Evolutionary conservation across 2,113 vertebrate species (phyloP).

Genomic region (Desmodus rotundus): DNA sequence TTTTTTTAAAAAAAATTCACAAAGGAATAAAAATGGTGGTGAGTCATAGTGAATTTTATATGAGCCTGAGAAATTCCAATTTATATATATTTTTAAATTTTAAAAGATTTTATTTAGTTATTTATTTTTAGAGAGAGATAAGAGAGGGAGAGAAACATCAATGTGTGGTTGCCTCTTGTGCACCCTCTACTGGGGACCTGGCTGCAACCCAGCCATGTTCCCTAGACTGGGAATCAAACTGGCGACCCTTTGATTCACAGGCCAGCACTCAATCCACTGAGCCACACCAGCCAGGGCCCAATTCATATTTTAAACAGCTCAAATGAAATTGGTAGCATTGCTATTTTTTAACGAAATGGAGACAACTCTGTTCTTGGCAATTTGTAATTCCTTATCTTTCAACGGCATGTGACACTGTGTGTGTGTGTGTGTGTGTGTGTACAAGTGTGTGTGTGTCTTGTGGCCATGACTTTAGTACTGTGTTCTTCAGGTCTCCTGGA

Average conservation of each 20-base stretch:
- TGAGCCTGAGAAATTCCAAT: not conserved
- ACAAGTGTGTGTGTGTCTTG: not conserved
- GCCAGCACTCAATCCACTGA: too few relatives aligned
- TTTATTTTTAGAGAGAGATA: too few relatives aligned
- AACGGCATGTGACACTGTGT: not conserved
- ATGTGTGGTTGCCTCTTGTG: too few relatives aligned
- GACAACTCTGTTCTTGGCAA: not conserved
- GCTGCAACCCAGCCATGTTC: too few relatives aligned
- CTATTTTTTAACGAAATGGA: not conserved
- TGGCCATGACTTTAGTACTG: not conserved
- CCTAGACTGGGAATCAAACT: too few relatives aligned
- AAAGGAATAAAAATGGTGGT: not conserved
- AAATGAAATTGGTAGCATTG: not conserved
- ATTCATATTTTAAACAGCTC: not conserved
- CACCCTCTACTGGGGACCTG: too few relatives aligned
- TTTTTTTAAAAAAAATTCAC: not conserved
- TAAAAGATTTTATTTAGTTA: too few relatives aligned
- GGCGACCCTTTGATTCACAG: too few relatives aligned
- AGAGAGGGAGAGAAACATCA: too few relatives aligned
- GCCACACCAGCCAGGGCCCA: too few relatives aligned
- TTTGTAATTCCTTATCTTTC: not conserved
- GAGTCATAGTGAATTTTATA: not conserved
- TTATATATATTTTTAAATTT: not conserved
- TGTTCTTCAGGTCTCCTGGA: not conserved
- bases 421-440: not conserved